phyloP scores from a whole-genome alignment of 2,113 vertebrate species.

The Taxidea taxus region DNA sequence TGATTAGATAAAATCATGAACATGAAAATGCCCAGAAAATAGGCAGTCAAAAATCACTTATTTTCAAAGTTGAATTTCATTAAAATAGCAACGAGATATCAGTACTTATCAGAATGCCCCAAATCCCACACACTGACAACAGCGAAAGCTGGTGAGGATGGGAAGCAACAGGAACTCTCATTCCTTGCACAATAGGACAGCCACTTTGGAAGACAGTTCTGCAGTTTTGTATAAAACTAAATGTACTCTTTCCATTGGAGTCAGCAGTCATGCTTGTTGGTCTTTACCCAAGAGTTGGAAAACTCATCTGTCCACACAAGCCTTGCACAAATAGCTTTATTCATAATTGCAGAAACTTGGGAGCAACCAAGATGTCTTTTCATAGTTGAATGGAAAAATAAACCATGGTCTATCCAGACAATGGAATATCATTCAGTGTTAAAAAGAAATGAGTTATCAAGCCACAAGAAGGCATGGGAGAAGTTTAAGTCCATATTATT shows the following conservation, averaged over 20 bases:
- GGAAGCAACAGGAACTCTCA: not conserved
- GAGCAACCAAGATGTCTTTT: not conserved
- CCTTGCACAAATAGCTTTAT: not conserved
- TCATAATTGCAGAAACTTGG: not conserved
- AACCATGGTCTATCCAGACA: not conserved
- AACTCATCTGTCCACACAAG: not conserved
- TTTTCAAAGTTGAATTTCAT: not conserved
- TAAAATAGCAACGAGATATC: not conserved
- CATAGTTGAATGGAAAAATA: not conserved
- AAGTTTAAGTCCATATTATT: not conserved
- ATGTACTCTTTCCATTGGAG: not conserved
- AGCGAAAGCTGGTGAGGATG: not conserved
- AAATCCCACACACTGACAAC: not conserved
- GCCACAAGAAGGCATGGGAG: not conserved
- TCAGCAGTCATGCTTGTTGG: not conserved
- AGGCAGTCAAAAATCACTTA: not conserved
- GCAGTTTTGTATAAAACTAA: not conserved
- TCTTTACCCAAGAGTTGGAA: not conserved
- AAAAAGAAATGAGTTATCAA: not conserved
- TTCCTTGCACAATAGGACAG: too few species aligned
- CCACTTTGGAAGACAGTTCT: not conserved
- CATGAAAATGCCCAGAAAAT: not conserved
- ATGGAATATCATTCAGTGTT: not conserved
- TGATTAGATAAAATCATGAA: not conserved
- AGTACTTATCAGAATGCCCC: not conserved